Conservation (phyloP, 2,797 vertebrate species). For the Channa striata region DNA sequence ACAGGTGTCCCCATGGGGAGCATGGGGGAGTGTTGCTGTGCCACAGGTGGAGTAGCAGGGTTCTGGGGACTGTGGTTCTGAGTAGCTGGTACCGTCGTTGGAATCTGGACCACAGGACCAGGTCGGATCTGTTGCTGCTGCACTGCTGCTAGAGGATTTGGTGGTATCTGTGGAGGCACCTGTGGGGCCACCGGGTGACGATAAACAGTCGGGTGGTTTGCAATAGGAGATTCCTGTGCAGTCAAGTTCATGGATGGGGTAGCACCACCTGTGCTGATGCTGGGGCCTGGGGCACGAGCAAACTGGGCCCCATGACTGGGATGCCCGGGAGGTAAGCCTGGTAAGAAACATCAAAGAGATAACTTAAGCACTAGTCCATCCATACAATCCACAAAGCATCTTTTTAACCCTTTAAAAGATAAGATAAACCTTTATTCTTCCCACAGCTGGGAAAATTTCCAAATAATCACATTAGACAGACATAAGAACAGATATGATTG, state of each 20-base stretch:
- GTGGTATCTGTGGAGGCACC: conserved; percentile 81
- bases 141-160: conserved; percentile 85
- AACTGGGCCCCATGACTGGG: conserved; percentile 88
- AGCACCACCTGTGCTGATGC: conserved; percentile 85
- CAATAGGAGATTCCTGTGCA: conserved; percentile 87
- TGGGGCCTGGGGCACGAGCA: conserved; percentile 84
- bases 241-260: conserved; percentile 90
- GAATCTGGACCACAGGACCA: conserved; percentile 86
- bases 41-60: conserved; percentile 64
- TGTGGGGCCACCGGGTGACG: conserved; percentile 85
- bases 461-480: no score
- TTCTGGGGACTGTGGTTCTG: conserved; percentile 87
- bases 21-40: conserved; percentile 89
- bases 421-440: no score
- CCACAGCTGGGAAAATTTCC: no score
- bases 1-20: conserved; percentile 90
- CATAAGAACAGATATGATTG: no score
- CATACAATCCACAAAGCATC: no score
- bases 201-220: conserved; percentile 88
- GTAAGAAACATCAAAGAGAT: conserved; percentile 27
- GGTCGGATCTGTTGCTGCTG: conserved; percentile 84
- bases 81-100: conserved; percentile 81
- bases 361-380: no score
- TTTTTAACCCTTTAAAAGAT: no score
- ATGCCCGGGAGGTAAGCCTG: conserved; percentile 84